phyloP scores from a whole-genome alignment of 2,797 vertebrate genomes.

The Eulemur mongoz region DNA sequence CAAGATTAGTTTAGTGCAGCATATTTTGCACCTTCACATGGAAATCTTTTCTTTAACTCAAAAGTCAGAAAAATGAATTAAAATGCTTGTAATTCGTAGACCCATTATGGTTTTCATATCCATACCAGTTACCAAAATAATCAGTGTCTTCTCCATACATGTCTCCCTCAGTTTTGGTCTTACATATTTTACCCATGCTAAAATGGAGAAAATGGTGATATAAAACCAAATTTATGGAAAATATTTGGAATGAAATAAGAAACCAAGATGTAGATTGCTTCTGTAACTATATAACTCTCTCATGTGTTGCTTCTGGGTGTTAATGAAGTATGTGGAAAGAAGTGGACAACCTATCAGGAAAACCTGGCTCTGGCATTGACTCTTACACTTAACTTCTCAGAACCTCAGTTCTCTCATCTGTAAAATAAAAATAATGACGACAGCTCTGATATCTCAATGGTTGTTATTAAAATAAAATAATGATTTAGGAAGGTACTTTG shows the following conservation, averaged over 20 bases:
- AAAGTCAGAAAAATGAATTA: conserved; percentile 73
- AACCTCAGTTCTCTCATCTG: background rate
- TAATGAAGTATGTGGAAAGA: background rate
- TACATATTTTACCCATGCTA: background rate
- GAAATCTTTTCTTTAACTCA: conserved; percentile 76
- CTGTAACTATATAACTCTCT: background rate
- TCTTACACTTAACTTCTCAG: background rate
- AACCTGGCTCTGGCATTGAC: background rate
- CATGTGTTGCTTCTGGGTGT: background rate
- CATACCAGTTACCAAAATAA: conserved; percentile 46
- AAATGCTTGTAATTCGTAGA: conserved; percentile 55
- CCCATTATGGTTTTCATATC: conserved; percentile 12
- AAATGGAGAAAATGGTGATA: conserved; percentile 6
- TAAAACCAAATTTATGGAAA: conserved; percentile 6
- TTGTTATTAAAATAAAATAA: conserved; percentile 23
- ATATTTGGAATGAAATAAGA: conserved; percentile 28
- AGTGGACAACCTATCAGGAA: background rate
- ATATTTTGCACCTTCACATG: conserved; percentile 82
- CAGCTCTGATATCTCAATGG: background rate
- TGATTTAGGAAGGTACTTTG: background rate
- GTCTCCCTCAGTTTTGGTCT: background rate
- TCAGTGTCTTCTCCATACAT: background rate
- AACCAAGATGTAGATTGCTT: background rate
- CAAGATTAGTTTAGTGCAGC: conserved; percentile 82
- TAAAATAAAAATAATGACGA: conserved; percentile 43